These are phyloP conservation scores for Pristionchus pacificus DNA, from an alignment of 1,140 invertebrate genomes.

Conservation along the genomic window DNA sequence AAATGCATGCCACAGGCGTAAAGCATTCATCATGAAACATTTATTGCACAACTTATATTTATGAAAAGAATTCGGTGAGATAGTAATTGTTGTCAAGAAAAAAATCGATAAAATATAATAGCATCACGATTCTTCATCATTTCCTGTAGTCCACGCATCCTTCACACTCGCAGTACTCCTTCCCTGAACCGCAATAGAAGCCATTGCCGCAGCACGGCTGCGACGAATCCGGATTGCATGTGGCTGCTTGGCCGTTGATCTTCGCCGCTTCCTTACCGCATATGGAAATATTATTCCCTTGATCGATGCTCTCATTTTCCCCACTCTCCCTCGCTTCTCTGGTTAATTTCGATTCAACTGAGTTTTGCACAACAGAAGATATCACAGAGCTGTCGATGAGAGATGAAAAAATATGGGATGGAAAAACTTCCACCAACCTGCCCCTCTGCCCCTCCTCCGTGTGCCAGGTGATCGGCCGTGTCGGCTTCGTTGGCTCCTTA, in stretches of 20 bases:
- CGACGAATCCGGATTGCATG: constrained; percentile 36
- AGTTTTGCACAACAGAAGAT: too few relatives aligned
- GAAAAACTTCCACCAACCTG: constrained; percentile 4
- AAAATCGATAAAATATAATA: too few relatives aligned
- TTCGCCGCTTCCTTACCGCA: constrained; percentile 31
- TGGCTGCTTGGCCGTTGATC: constrained; percentile 32
- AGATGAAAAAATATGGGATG: too few relatives aligned
- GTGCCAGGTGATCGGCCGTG: constrained; percentile 24
- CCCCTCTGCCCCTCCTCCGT: constrained; percentile 37
- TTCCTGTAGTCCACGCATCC: constrained; percentile 40
- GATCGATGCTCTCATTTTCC: neutral
- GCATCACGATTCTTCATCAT: neutral
- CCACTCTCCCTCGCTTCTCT: too few relatives aligned
- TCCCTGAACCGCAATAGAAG: constrained; percentile 38
- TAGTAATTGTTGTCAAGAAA: too few relatives aligned
- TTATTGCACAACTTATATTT: too few relatives aligned
- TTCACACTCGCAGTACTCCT: constrained; percentile 32
- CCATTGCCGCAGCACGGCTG: constrained; percentile 40
- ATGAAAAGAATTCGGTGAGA: too few relatives aligned
- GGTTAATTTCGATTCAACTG: too few relatives aligned
- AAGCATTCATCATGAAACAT: too few relatives aligned
- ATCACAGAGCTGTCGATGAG: too few relatives aligned
- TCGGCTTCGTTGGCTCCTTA: constrained; percentile 39
- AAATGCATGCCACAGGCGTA: too few relatives aligned
- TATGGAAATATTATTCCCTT: neutral